Evolutionary conservation across 1,140 invertebrate species (phyloP).

Genomic region (Telenomus remus): DNA sequence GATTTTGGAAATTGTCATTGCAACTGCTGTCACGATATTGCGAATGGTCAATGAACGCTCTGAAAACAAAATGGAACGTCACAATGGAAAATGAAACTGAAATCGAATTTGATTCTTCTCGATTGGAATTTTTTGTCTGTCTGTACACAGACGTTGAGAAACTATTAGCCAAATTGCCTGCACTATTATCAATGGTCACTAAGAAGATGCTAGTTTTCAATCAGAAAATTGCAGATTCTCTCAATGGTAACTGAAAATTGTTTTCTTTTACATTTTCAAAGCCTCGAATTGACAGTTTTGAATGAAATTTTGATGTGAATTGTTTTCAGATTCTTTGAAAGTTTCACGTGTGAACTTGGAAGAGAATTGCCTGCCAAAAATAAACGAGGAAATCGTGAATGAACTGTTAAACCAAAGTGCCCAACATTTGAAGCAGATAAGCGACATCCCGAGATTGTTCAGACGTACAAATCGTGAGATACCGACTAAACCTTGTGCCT

Average conservation of each 20-base stretch:
- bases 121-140: slow-evolving; percentile 72
- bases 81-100: slow-evolving; percentile 62
- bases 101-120: slow-evolving; percentile 54
- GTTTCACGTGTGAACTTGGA: slow-evolving; percentile 74
- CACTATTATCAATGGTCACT: slow-evolving; percentile 70
- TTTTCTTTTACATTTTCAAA: not conserved
- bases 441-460: slow-evolving; percentile 93
- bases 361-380: slow-evolving; percentile 72
- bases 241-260: slow-evolving; percentile 59
- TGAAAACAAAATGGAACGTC: slow-evolving; percentile 67
- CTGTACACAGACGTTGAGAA: slow-evolving; percentile 74
- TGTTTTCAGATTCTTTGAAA: slow-evolving; percentile 72
- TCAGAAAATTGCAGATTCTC: slow-evolving; percentile 56
- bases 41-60: slow-evolving; percentile 79
- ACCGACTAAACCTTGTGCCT: slow-evolving; percentile 85
- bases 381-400: slow-evolving; percentile 78
- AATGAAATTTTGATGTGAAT: too few relatives aligned
- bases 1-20: slow-evolving; percentile 91
- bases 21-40: slow-evolving; percentile 87
- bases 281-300: not conserved
- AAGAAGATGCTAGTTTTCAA: slow-evolving; percentile 67
- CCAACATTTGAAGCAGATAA: slow-evolving; percentile 83
- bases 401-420: slow-evolving; percentile 78
- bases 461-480: slow-evolving; percentile 92
- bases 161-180: slow-evolving; percentile 71